Percentiles rank a stretch among this genome's conserved stretches.
Evolutionary conservation across 2,113 vertebrate species (phyloP).

Genomic region (Lampris megalopsis): DNA sequence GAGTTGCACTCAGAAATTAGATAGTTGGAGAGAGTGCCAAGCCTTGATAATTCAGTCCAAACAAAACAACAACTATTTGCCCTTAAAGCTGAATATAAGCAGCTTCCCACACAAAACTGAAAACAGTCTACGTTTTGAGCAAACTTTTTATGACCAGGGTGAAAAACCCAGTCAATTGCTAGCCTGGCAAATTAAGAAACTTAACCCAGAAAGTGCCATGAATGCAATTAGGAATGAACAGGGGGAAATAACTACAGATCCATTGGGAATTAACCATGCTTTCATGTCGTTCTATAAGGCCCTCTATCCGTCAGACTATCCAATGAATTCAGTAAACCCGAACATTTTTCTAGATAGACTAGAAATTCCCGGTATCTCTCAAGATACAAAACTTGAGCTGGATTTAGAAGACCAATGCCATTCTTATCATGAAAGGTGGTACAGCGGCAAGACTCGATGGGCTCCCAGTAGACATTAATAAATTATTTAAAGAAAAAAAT

Average conservation of each 20-base stretch:
- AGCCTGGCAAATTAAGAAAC: not conserved
- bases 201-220: not conserved
- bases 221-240: not conserved
- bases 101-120: not conserved
- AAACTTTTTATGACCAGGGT: not conserved
- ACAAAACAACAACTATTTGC: not conserved
- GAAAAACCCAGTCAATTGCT: not conserved
- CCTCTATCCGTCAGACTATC: not conserved
- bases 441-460: not conserved
- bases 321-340: not conserved
- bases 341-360: not conserved
- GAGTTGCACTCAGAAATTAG: not conserved
- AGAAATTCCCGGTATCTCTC: not conserved
- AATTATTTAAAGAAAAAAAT: not conserved
- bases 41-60: too few species aligned
- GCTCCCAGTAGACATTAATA: not conserved
- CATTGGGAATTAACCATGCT: not conserved
- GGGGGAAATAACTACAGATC: not conserved
- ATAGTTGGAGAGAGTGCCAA: too few species aligned
- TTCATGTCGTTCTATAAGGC: not conserved
- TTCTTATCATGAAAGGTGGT: not conserved
- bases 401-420: not conserved
- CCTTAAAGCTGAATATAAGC: not conserved
- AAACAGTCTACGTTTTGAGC: not conserved
- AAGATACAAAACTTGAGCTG: not conserved